These are phyloP conservation scores for Caenorhabditis latens DNA, from an alignment of 1,140 invertebrate genomes.

Conservation along the genomic window DNA sequence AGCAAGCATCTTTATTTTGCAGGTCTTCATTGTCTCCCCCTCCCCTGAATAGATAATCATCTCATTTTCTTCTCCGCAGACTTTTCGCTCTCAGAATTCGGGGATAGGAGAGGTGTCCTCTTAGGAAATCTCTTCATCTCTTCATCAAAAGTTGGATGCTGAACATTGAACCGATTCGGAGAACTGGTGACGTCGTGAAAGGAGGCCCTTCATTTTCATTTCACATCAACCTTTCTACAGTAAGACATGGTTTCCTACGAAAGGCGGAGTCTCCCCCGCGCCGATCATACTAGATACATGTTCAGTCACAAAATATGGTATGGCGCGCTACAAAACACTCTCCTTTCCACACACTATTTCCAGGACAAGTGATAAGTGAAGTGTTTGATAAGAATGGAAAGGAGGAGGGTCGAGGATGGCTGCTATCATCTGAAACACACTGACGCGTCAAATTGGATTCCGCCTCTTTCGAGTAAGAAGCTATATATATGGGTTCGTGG, in stretches of 20 bases:
- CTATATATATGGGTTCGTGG: conserved; percentile 25
- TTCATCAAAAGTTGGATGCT: neutral
- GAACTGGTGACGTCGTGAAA: conserved; percentile 11
- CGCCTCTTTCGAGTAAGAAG: conserved; percentile 53
- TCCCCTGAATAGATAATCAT: conserved; percentile 1
- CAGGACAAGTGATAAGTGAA: conserved; percentile 24
- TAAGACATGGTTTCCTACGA: neutral
- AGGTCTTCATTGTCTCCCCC: neutral
- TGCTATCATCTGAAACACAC: conserved; percentile 48
- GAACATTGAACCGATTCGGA: conserved; percentile 52
- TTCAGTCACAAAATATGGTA: conserved; percentile 38
- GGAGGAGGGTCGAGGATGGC: conserved; percentile 28
- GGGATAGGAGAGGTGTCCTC: neutral
- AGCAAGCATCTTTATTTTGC: conserved; percentile 4
- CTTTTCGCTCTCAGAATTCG: neutral
- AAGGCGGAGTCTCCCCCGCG: neutral
- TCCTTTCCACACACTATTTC: conserved; percentile 8
- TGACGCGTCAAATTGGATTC: conserved; percentile 32
- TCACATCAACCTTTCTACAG: conserved; percentile 48
- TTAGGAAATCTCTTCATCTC: too few species aligned
- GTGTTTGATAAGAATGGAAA: conserved; percentile 44
- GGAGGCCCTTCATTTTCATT: neutral
- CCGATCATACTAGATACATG: conserved; percentile 44
- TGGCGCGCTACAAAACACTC: conserved; percentile 31
- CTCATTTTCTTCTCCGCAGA: neutral